Base-by-base conservation (phyloP, 2,888 invertebrate species). In the Halocaridina rubra region DNA sequence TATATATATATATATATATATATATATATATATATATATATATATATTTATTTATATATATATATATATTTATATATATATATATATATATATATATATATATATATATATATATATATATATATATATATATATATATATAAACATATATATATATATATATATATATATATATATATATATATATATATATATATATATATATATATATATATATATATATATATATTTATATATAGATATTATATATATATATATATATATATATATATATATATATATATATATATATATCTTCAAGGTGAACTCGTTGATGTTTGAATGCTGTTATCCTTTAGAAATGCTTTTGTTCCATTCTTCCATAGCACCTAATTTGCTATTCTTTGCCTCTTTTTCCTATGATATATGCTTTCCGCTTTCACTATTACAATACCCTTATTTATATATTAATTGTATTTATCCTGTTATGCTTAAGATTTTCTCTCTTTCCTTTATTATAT, bases 241-340 rank as follows among this genome's bases (percentile, higher is more conserved):
- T 2, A 30, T 71, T 1, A 64, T 32, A 29, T 27, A 71, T 32
- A 71, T 16, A 3, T 16, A 16, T 71, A 30, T 71, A 32, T 71
- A 71, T 71, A 27, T 3, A 3, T 71, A 32, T 13, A 71, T 71
- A 8, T 16, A 71, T 3, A 29, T 71, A 71, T 71, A 71, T 71
- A 71, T 71, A 64, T 64, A 64, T 64, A 4, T 64, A 64, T 64
- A 32, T 27, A 71, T 71, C n/a, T n/a, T n/a, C n/a, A n/a, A n/a
- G n/a, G n/a, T n/a, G n/a, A n/a, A n/a, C n/a, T n/a, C n/a, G n/a
- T n/a, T n/a, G n/a, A n/a, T n/a, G n/a, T n/a, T n/a, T n/a, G n/a
- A n/a, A n/a, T n/a, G n/a, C n/a, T n/a, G n/a, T n/a, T n/a, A n/a
- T n/a, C n/a, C n/a, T n/a, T n/a, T n/a, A n/a, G n/a, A n/a, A n/a